A percentile compares a stretch with the other conserved stretches of the same genome.
Evolutionary conservation across 2,888 invertebrate genomes (phyloP).

Genomic region (Athrips mouffetella): DNA sequence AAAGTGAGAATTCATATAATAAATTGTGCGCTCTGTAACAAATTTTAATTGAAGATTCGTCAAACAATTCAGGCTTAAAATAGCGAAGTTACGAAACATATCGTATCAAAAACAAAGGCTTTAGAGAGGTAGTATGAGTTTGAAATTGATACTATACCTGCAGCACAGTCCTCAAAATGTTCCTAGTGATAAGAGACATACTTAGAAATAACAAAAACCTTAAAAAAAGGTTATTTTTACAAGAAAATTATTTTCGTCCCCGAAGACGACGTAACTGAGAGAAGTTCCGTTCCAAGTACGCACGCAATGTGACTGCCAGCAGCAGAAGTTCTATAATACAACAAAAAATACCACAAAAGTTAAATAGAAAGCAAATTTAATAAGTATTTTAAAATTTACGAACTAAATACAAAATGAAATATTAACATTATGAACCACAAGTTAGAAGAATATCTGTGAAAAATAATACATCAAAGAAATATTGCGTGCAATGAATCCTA

Average conservation of each 20-base stretch:
- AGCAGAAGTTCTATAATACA: too few relatives aligned
- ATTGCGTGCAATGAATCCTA: too few relatives aligned
- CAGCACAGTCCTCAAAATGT: slow-evolving; percentile 56
- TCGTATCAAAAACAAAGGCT: slow-evolving; percentile 8
- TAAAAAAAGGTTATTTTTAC: slow-evolving; percentile 42
- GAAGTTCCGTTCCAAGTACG: slow-evolving; percentile 35
- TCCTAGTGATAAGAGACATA: slow-evolving; percentile 67
- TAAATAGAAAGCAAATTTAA: too few relatives aligned
- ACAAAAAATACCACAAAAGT: too few relatives aligned
- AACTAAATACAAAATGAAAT: too few relatives aligned
- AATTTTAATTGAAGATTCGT: neutral
- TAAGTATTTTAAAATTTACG: too few relatives aligned
- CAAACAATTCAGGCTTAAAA: slow-evolving; percentile 15
- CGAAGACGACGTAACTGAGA: slow-evolving; percentile 47
- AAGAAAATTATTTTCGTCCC: slow-evolving; percentile 55
- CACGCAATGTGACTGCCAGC: slow-evolving; percentile 32
- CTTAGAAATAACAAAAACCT: slow-evolving; percentile 29
- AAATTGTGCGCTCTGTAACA: too few relatives aligned
- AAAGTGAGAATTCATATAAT: too few relatives aligned
- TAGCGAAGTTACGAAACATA: slow-evolving; percentile 62
- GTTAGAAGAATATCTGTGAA: too few relatives aligned
- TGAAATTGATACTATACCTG: slow-evolving; percentile 48
- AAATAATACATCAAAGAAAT: too few relatives aligned
- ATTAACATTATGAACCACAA: too few relatives aligned
- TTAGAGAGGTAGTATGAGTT: neutral